Conservation (phyloP, 1,140 invertebrate species). For the Habropoda laboriosa region DNA sequence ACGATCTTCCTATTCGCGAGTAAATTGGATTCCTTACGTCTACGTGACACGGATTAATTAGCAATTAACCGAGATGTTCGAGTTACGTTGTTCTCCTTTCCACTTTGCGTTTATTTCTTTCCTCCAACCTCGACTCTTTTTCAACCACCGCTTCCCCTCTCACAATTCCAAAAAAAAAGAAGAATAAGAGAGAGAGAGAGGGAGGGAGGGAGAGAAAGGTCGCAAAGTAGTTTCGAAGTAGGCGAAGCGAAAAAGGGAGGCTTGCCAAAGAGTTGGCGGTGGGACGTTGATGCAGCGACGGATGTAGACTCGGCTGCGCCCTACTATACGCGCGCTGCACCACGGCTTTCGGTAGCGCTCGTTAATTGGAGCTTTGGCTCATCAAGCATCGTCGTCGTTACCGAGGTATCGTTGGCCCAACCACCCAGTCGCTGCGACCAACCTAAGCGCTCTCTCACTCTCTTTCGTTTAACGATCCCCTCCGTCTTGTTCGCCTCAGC, state of each 20-base stretch:
- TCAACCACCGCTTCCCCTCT: neutral
- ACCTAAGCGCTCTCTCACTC: neutral
- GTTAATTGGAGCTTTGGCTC: slow-evolving; percentile 74
- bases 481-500: neutral
- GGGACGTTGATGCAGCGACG: neutral
- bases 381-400: slow-evolving; percentile 63
- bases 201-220: neutral
- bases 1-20: neutral
- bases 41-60: slow-evolving; percentile 48
- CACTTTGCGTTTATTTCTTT: neutral
- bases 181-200: neutral
- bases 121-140: neutral
- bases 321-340: neutral
- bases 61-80: slow-evolving; percentile 22
- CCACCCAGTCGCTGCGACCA: neutral
- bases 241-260: neutral
- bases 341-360: slow-evolving; percentile 46
- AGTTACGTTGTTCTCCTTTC: slow-evolving; percentile 2
- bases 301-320: neutral
- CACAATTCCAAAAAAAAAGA: too few relatives aligned
- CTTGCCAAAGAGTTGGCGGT: neutral
- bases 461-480: slow-evolving; percentile 11
- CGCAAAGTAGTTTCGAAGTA: neutral
- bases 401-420: slow-evolving; percentile 34
- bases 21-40: slow-evolving; percentile 44